phyloP scores from a whole-genome alignment of 2,113 vertebrate genomes.

The Murina feae region DNA sequence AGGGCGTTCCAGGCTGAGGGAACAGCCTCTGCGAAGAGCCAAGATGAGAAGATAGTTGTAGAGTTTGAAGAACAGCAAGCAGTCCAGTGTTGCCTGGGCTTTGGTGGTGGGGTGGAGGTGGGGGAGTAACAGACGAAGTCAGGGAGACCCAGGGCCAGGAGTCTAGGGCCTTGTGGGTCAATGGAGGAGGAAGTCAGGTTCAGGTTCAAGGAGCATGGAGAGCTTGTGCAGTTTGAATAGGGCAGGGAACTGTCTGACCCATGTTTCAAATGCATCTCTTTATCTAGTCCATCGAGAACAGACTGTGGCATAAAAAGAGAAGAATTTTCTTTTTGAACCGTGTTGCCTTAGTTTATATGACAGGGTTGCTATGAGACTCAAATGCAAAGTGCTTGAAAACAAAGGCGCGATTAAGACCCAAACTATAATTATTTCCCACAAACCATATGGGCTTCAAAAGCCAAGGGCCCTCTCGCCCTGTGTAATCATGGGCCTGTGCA shows the following conservation, averaged over 20 bases:
- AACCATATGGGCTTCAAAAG: neutral
- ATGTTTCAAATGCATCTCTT: neutral
- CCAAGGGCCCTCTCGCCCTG: neutral
- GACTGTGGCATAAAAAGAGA: slow-evolving; percentile 36
- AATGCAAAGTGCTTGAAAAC: slow-evolving; percentile 35
- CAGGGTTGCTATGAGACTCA: slow-evolving; percentile 52
- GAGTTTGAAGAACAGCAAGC: neutral
- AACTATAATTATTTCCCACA: slow-evolving; percentile 37
- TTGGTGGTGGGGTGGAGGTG: neutral
- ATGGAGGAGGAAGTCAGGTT: neutral
- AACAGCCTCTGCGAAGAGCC: neutral
- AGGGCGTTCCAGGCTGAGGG: neutral
- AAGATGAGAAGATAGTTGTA: neutral
- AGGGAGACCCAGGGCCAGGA: neutral
- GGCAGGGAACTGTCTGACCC: neutral
- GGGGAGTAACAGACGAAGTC: neutral
- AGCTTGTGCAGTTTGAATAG: neutral
- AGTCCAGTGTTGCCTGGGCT: neutral
- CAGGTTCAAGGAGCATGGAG: neutral
- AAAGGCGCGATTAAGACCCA: neutral
- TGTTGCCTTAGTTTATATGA: slow-evolving; percentile 46
- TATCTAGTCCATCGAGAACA: neutral
- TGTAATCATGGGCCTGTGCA: neutral
- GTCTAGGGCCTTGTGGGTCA: neutral
- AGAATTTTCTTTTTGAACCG: neutral